phyloP scores from a whole-genome alignment of 2,113 vertebrate species.

The Cygnus buccinator region DNA sequence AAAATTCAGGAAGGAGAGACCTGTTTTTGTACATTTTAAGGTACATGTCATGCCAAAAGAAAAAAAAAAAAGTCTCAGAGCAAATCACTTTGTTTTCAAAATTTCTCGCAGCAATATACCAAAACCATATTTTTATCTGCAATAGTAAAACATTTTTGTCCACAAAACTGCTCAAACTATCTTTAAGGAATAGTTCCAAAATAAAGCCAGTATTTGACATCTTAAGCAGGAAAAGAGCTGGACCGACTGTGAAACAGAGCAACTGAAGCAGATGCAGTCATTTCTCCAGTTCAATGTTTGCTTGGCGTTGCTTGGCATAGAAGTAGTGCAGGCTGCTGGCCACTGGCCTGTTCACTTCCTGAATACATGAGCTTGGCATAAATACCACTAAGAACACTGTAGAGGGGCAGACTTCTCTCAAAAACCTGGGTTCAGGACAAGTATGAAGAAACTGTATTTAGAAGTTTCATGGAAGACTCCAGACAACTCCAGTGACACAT shows the following conservation, averaged over 20 bases:
- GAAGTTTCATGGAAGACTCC: not conserved
- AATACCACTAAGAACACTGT: not conserved
- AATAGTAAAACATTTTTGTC: not conserved
- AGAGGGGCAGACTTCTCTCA: rapidly evolving
- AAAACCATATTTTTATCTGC: not conserved
- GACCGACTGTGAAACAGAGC: not conserved
- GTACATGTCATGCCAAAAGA: not conserved
- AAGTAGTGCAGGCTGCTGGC: not conserved
- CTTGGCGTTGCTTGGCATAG: not conserved
- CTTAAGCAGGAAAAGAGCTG: not conserved
- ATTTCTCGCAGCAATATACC: not conserved
- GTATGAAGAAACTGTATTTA: not conserved
- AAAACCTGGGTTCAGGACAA: rapidly evolving
- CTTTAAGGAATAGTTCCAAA: not conserved
- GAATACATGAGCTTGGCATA: not conserved
- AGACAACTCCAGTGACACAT: not conserved
- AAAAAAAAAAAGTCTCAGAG: no score
- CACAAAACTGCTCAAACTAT: not conserved
- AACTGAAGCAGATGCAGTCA: not conserved
- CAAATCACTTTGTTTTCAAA: not conserved
- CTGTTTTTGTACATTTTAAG: not conserved
- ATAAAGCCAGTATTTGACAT: not conserved
- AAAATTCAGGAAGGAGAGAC: not conserved
- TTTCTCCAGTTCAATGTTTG: not conserved
- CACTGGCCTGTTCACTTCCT: rapidly evolving